Base-by-base conservation (phyloP, 92 coral and sea anemone genomes). In the Phenganax marumi region DNA sequence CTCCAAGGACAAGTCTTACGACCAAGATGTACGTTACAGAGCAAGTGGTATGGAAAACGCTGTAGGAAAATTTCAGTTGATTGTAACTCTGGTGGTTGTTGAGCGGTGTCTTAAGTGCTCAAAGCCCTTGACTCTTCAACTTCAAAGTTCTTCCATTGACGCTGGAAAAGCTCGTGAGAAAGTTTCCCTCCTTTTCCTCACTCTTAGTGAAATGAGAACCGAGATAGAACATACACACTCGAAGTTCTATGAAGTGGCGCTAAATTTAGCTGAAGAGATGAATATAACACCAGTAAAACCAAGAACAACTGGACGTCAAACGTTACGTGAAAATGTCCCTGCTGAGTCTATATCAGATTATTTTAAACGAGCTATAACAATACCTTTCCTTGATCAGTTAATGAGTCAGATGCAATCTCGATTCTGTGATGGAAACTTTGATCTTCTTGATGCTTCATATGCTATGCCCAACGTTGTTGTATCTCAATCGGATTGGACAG, bases 131-230 rank as follows among this genome's bases (percentile, higher is more conserved):
- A 80, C 84, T 11, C 63, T 48, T 7, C 76, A 81, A 52, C 85
- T 81, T 46, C 85, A 81, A 54, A 66, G 61, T 17, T 21, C 85
- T 52, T 81, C 77, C 14, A 51, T 77, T 62, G 73, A 80, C 25
- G 76, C 75, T 10, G 84, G 76, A 3, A 80, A 80, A 63, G 84
- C 84, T 64, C 18, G 75, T 12, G 84, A 79, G 52, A 23, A 60
- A 79, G 75, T 79, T 39, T 62, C 84, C 49, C 9, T 10, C 63
- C 58, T 79, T 17, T 69, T n/a, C 53, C 17, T 81, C 13, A 81
- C 25, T 11, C 51, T 81, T 9, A 33, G 69, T 43, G 73, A 81
- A 52, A 63, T 81, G n/a, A 65, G 77, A 1, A 8, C 46, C 8
- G 63, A 81, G 11, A 69, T 70, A 33, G 85, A 81, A 10, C 50